Percentiles rank a stretch among this genome's conserved stretches.
Conservation (phyloP, 2,113 vertebrate species). For the Pongo pygmaeus region DNA sequence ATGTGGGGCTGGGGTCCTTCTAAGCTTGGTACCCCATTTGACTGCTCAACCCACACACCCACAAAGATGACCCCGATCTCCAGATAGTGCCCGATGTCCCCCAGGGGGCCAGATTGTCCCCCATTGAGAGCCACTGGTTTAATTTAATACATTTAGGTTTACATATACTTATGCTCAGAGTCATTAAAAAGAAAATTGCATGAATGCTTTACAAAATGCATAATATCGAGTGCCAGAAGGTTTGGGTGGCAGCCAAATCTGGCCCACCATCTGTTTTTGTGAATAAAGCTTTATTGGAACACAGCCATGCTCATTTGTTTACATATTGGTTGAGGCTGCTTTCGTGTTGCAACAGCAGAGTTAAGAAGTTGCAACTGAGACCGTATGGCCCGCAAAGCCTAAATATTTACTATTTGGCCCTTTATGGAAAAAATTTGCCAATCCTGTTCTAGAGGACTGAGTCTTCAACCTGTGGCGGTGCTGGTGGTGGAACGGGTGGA, state of each 20-base stretch:
- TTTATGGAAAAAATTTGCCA: background rate
- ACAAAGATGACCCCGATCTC: background rate
- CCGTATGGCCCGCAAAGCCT: background rate
- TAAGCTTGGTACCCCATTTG: background rate
- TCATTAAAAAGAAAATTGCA: background rate
- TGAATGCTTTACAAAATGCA: background rate
- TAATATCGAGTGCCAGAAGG: background rate
- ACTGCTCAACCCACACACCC: background rate
- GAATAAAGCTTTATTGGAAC: conserved; percentile 62
- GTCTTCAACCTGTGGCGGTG: background rate
- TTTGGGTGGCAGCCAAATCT: conserved; percentile 14
- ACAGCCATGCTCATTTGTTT: background rate
- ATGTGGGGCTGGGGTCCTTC: background rate
- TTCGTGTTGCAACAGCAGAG: background rate
- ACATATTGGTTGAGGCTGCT: background rate
- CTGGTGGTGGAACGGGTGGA: background rate
- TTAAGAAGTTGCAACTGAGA: background rate
- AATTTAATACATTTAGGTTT: background rate
- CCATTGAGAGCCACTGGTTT: background rate
- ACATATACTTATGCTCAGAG: background rate
- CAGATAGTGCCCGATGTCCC: background rate
- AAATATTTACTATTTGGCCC: background rate
- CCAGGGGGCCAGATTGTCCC: background rate
- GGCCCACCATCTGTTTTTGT: background rate
- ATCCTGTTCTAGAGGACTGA: background rate